phyloP scores from a whole-genome alignment of 1,140 invertebrate species.

The Reticulitermes speratus region DNA sequence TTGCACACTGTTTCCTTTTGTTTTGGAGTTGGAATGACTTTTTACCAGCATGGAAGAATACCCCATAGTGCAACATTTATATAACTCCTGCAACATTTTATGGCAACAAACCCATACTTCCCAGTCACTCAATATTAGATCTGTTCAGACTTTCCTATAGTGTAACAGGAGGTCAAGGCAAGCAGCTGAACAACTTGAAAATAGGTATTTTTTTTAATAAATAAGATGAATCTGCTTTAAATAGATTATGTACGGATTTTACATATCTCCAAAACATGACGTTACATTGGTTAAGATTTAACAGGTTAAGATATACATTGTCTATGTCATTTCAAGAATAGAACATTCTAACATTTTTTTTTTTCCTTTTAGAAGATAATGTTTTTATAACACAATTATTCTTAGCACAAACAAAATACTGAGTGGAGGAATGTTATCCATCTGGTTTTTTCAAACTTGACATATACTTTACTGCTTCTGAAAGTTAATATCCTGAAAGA shows the following conservation, averaged over 20 bases:
- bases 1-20: constrained; percentile 24
- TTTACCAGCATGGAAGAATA: background rate
- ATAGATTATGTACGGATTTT: constrained; percentile 27
- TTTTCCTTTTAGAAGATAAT: constrained; percentile 9
- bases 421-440: constrained; percentile 27
- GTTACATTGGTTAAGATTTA: constrained; percentile 31
- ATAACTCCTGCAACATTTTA: background rate
- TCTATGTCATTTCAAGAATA: constrained; percentile 31
- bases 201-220: constrained; percentile 24
- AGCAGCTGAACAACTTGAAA: constrained; percentile 31
- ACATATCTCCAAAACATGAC: constrained; percentile 30
- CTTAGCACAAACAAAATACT: constrained; percentile 32
- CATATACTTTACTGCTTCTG: constrained; percentile 28
- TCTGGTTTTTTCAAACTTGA: constrained; percentile 25
- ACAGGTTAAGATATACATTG: constrained; percentile 29
- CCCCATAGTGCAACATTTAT: background rate
- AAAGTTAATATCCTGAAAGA: constrained; percentile 27
- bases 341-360: constrained; percentile 30
- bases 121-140: background rate
- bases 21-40: constrained; percentile 8
- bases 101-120: background rate
- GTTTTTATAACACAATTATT: constrained; percentile 28
- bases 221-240: constrained; percentile 23
- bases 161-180: constrained; percentile 12
- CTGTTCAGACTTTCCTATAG: background rate